Base-by-base conservation (phyloP, 23 tunicate species). In the Trididemnum miniatum region DNA sequence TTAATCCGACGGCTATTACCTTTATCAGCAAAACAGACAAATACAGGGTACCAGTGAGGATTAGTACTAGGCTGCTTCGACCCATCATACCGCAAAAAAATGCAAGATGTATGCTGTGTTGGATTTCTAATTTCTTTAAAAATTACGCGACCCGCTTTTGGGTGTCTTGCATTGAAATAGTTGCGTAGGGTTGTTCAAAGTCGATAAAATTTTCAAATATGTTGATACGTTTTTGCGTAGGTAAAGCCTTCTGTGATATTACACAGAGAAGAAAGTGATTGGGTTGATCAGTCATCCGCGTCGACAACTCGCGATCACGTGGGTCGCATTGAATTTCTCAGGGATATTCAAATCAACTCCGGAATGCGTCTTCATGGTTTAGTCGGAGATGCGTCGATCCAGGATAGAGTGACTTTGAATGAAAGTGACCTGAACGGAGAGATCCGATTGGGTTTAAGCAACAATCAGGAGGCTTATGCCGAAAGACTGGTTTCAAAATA, bases 391-490 rank as follows among this genome's bases (percentile, higher is more conserved):
- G 59, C 73, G 28, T 37, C 91, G 5, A 27, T 80, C 52, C 59
- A 32, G 0, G 60, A 44, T 23, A 82, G 57, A 23, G 81, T 72
- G 28, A 31, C 64, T 1, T 38, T 80, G 65, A 66, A 80, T 31
- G 85, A 89, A 52, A 71, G 38, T 29, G 83, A 78, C 15, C 18
- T 79, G 52, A 77, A 84, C 35, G 40, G 63, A 9, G 87, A 83
- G 30, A 63, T 83, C 35, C 59, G 37, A 27, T 22, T 83, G 0
- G 95, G 88, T 2, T 52, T 89, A 3, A 89, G 95, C 81, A 66
- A 88, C 52, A 83, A 87, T 38, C 95, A 89, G 35, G 89, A 89
- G 57, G 95, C 82, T n/a, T 89, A 89, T 71, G 95, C 95, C 0
- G 88, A 89, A 27, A 89, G 84, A 71, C 64, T 89, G 26, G 84